Conservation (phyloP, 2,113 vertebrate genomes). For the Gopherus evgoodei region DNA sequence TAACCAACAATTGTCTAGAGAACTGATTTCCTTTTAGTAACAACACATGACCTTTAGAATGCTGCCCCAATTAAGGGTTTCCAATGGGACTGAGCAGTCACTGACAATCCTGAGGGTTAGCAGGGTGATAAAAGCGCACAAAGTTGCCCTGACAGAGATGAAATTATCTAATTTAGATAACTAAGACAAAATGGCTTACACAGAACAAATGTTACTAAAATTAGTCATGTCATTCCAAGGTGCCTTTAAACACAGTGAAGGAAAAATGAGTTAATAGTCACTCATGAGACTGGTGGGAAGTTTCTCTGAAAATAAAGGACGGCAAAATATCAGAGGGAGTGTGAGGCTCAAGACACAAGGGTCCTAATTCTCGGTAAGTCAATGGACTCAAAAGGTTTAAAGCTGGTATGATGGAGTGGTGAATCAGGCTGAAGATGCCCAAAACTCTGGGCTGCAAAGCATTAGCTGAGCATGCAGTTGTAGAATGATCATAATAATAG, state of each 20-base stretch:
- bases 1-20: not conserved
- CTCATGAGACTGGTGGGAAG: conserved; percentile 39
- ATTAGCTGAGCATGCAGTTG: conserved; percentile 1
- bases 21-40: conserved; percentile 49
- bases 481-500: conserved; percentile 40
- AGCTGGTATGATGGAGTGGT: conserved; percentile 2
- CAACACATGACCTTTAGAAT: not conserved
- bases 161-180: conserved; percentile 43
- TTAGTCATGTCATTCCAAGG: not conserved
- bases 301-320: conserved; percentile 44
- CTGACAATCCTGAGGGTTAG: not conserved
- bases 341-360: not conserved
- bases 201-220: conserved; percentile 27
- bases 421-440: not conserved
- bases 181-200: not conserved
- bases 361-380: not conserved
- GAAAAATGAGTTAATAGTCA: conserved; percentile 32
- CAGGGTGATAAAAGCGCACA: not conserved
- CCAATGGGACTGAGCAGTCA: not conserved
- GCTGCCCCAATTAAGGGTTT: not conserved
- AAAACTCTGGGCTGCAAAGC: conserved; percentile 46
- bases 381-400: not conserved
- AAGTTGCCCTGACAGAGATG: conserved; percentile 28
- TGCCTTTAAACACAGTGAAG: conserved; percentile 38
- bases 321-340: conserved; percentile 26